A percentile compares a stretch with the other conserved stretches of the same genome.
Conservation (phyloP, 2,888 invertebrate species). For the Lithophane socia region DNA sequence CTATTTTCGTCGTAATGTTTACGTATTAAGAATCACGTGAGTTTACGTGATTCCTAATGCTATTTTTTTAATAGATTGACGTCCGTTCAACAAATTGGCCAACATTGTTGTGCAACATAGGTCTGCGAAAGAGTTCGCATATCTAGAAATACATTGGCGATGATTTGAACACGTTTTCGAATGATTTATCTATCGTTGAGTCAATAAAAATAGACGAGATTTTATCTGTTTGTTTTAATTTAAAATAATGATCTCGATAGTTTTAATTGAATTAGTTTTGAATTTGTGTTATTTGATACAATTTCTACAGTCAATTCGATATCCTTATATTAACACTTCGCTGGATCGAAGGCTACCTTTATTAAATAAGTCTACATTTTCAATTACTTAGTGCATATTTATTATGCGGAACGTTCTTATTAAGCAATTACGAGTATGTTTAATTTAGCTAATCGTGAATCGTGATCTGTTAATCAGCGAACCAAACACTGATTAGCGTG, state of each 20-base stretch:
- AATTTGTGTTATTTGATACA: background rate
- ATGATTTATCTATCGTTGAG: slow-evolving; percentile 5
- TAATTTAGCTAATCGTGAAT: slow-evolving; percentile 36
- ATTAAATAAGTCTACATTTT: slow-evolving; percentile 8
- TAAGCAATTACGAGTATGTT: slow-evolving; percentile 16
- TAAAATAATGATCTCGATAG: background rate
- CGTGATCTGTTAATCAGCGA: slow-evolving; percentile 39
- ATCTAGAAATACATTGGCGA: slow-evolving; percentile 33
- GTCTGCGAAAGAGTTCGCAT: slow-evolving; percentile 37
- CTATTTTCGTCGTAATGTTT: slow-evolving; percentile 75
- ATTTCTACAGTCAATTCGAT: background rate
- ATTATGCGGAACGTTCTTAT: slow-evolving; percentile 3
- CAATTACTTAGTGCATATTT: slow-evolving; percentile 14
- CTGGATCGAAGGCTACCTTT: slow-evolving; percentile 7
- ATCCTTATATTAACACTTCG: background rate
- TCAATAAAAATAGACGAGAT: background rate
- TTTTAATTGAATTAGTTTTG: slow-evolving; percentile 12
- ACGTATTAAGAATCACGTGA: too few relatives aligned
- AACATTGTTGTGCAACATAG: slow-evolving; percentile 75
- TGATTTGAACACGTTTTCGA: slow-evolving; percentile 2
- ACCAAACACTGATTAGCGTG: slow-evolving; percentile 26
- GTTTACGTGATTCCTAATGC: slow-evolving; percentile 79
- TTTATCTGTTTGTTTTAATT: slow-evolving; percentile 12
- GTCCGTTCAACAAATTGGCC: slow-evolving; percentile 69
- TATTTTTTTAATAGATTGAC: slow-evolving; percentile 74